Evolutionary conservation across 2,888 invertebrate genomes (phyloP).

Genomic region (Stenoptilia bipunctidactyla): DNA sequence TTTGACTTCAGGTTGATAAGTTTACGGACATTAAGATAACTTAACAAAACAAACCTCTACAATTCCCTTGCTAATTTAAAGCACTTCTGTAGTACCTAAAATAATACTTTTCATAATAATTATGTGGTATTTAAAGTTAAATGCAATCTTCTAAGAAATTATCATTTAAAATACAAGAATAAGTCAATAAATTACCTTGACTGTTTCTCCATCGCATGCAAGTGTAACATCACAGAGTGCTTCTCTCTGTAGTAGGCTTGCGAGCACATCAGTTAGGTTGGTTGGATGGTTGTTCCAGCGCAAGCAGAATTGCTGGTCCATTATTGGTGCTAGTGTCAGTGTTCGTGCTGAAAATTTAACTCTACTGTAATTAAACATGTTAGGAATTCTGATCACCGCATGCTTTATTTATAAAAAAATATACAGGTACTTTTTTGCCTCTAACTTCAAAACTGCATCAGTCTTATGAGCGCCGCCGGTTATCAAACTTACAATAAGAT

Average conservation of each 20-base stretch:
- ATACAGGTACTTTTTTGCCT: background rate
- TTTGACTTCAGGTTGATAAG: too few relatives aligned
- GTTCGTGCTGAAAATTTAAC: conserved; percentile 58
- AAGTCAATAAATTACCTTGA: conserved; percentile 79
- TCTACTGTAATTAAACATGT: background rate
- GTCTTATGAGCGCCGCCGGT: conserved; percentile 44
- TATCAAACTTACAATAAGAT: conserved; percentile 59
- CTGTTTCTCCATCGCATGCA: conserved; percentile 91
- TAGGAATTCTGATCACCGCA: background rate
- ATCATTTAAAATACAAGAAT: too few relatives aligned
- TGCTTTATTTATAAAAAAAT: background rate
- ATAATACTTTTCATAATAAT: too few relatives aligned
- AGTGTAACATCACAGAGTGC: conserved; percentile 93
- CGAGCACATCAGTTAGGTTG: conserved; percentile 91
- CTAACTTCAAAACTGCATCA: conserved; percentile 36
- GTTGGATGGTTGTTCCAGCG: conserved; percentile 95
- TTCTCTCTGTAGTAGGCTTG: conserved; percentile 88
- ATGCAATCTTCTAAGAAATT: too few relatives aligned
- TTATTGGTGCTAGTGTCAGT: conserved; percentile 71
- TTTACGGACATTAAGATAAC: too few relatives aligned
- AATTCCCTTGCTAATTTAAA: too few relatives aligned
- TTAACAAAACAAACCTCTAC: too few relatives aligned
- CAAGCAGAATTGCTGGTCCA: conserved; percentile 91
- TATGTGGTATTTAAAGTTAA: too few relatives aligned
- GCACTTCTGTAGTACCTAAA: too few relatives aligned